phyloP scores from a whole-genome alignment of 2,113 vertebrate genomes.

The Pseudonaja textilis region DNA sequence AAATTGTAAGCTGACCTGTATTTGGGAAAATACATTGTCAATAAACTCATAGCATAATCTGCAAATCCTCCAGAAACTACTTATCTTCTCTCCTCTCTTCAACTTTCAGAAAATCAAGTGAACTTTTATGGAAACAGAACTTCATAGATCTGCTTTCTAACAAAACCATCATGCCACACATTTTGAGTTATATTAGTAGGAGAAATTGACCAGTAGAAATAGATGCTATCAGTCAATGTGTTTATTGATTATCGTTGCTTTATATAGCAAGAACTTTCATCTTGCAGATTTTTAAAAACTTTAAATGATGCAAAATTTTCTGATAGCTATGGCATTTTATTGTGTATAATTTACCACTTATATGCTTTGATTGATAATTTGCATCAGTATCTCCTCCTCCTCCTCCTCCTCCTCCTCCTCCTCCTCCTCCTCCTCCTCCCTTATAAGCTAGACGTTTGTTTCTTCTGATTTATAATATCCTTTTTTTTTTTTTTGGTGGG shows the following conservation, averaged over 20 bases:
- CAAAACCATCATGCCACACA: conserved; percentile 48
- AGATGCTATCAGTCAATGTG: background rate
- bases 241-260: conserved; percentile 6
- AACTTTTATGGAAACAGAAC: conserved; percentile 42
- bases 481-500: background rate
- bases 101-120: background rate
- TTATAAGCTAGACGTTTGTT: background rate
- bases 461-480: background rate
- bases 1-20: background rate
- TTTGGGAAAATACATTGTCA: too few relatives aligned
- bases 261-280: conserved; percentile 9
- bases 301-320: background rate
- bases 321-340: background rate
- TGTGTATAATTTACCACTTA: background rate
- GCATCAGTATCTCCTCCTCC: background rate
- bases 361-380: background rate
- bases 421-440: background rate
- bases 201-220: background rate
- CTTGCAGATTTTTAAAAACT: background rate
- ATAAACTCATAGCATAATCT: too few relatives aligned
- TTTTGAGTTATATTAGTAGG: conserved; percentile 51
- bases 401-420: background rate
- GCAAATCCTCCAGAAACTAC: too few relatives aligned
- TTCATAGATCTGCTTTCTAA: conserved; percentile 24
- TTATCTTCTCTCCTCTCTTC: too few relatives aligned